These are phyloP conservation scores for Poecilia picta DNA, from an alignment of 2,797 vertebrate genomes.

Conservation along the genomic window DNA sequence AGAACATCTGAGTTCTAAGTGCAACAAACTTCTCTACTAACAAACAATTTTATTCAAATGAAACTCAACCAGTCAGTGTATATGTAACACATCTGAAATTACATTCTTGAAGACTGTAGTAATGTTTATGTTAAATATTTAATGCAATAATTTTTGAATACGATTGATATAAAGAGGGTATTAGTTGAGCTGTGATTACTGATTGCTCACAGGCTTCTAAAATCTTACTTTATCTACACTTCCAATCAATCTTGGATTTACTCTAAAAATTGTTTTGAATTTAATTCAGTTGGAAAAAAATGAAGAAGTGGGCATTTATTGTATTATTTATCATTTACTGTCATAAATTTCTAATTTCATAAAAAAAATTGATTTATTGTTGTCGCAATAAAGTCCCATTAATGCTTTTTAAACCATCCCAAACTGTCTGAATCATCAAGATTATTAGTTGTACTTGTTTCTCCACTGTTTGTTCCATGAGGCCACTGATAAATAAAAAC, in stretches of 20 bases:
- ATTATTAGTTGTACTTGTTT: too few species aligned
- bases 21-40: neutral
- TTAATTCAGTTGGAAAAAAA: conserved; percentile 4
- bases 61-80: neutral
- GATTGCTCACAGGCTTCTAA: neutral
- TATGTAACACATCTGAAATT: neutral
- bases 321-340: too few species aligned
- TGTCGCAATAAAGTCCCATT: too few species aligned
- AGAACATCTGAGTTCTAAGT: neutral
- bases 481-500: too few species aligned
- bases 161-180: neutral
- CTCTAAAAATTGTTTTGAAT: neutral
- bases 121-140: neutral
- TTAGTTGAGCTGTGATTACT: neutral
- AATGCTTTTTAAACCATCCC: too few species aligned
- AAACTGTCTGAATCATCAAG: too few species aligned
- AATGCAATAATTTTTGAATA: neutral
- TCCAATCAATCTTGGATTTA: neutral
- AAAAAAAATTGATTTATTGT: too few species aligned
- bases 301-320: neutral
- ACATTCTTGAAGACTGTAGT: neutral
- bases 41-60: neutral
- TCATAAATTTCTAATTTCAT: too few species aligned
- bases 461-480: too few species aligned
- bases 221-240: neutral